Conservation (phyloP, 2,888 invertebrate species). For the Dasypolia templi region DNA sequence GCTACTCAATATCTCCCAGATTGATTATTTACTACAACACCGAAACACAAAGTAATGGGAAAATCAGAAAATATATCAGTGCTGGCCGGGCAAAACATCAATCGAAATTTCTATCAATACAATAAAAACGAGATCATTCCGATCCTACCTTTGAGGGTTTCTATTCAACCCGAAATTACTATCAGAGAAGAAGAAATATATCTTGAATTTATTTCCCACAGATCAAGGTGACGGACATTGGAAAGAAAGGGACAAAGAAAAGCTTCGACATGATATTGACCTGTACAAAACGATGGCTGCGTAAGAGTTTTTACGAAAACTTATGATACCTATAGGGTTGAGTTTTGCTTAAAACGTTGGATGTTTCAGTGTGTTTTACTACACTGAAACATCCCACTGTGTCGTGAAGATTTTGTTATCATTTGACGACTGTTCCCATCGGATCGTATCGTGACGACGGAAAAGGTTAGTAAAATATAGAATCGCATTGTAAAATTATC, state of each 20-base stretch:
- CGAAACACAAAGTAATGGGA: slow-evolving; percentile 46
- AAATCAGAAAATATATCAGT: slow-evolving; percentile 66
- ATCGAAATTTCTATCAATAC: slow-evolving; percentile 67
- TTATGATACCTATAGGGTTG: neutral
- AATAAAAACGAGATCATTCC: slow-evolving; percentile 72
- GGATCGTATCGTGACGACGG: neutral
- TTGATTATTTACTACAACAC: slow-evolving; percentile 51
- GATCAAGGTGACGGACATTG: slow-evolving; percentile 85
- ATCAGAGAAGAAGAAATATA: slow-evolving; percentile 66
- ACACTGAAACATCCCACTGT: neutral
- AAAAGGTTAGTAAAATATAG: neutral
- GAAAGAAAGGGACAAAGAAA: slow-evolving; percentile 81
- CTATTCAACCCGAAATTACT: slow-evolving; percentile 68
- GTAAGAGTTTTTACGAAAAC: slow-evolving; percentile 69
- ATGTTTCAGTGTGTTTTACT: no score
- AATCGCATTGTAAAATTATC: neutral
- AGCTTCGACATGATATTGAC: slow-evolving; percentile 79
- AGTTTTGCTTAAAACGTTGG: no score
- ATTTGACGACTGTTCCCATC: neutral
- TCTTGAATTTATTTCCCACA: slow-evolving; percentile 76
- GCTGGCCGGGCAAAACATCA: slow-evolving; percentile 69
- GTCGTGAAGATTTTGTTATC: neutral
- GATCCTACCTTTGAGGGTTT: slow-evolving; percentile 65
- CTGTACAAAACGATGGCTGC: slow-evolving; percentile 81
- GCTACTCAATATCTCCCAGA: slow-evolving; percentile 29